These are phyloP conservation scores for Galleria mellonella DNA, from an alignment of 1,140 invertebrate species.

Conservation along the genomic window DNA sequence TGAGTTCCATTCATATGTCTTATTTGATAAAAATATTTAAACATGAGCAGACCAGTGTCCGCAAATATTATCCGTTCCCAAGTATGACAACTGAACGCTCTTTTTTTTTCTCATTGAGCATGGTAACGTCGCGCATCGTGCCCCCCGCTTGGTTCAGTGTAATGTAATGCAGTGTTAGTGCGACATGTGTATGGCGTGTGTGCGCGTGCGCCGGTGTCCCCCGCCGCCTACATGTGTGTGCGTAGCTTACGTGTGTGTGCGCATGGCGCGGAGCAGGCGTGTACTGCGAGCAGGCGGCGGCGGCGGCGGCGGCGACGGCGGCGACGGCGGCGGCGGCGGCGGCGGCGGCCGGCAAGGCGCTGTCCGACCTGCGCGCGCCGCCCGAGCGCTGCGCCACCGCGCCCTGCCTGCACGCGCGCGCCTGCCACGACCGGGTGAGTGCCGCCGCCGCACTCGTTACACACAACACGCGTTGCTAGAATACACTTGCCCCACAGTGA, in stretches of 20 bases:
- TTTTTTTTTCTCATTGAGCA: too few species aligned
- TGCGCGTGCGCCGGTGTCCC: constrained; percentile 5
- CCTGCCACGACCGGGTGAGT: constrained; percentile 79
- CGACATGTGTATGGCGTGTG: constrained; percentile 15
- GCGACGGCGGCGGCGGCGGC: constrained; percentile 75
- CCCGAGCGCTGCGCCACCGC: constrained; percentile 72
- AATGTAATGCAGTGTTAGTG: too few species aligned
- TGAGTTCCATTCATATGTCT: too few species aligned
- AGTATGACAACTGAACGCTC: too few species aligned
- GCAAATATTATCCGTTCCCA: too few species aligned
- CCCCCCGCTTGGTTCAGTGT: too few species aligned
- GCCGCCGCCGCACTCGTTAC: background rate
- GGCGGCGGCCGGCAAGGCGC: constrained; percentile 40
- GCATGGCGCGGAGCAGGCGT: constrained; percentile 73
- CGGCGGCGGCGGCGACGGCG: constrained; percentile 72
- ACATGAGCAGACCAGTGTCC: too few species aligned
- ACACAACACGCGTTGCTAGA: too few species aligned
- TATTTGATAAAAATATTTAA: too few species aligned
- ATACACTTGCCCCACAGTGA: too few species aligned
- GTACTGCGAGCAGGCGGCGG: constrained; percentile 75
- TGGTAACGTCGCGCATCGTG: too few species aligned
- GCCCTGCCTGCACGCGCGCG: constrained; percentile 75
- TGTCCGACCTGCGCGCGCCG: constrained; percentile 69
- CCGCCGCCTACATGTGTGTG: too few species aligned
- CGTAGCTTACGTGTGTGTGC: constrained; percentile 22